Base-by-base conservation (phyloP, 2,113 vertebrate species). In the Rattus rattus region DNA sequence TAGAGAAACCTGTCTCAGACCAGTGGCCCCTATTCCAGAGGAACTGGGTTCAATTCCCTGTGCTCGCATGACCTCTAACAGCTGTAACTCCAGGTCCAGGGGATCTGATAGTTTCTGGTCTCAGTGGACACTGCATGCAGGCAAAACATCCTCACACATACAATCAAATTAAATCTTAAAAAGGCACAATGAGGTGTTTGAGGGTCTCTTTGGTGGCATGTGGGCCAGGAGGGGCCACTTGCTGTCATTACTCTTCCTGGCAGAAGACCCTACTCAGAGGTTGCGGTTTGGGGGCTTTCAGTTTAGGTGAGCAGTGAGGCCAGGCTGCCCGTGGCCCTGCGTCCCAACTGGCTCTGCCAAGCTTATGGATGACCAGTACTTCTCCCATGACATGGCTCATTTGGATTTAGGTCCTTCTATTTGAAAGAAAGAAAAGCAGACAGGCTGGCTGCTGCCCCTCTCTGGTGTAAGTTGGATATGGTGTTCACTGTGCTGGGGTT, bases 321-420 rank as follows among this genome's bases (percentile, higher is more conserved):
- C 28, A n/a, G 54, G n/a, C 19, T 56, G 6, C 7, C 9, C 17
- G 3, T 24, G 54, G 6, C 10, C 17, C 70, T 36, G 33, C 30
- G 39, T 75, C 36, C 36, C 2, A 13, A 28, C 33, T 43, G 49
- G 47, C 33, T 28, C 77, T 24, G 36, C 39, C 30, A 1, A 13
- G 33, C 69, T 83, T 72, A 10, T 1, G 1, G 22, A 5, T 5
- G 22, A 10, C 49, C 16, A 3, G 59, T 7, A 17, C 59, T 13
- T 33, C 0, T 20, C 12, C 14, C 7, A 2, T 0, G 0, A 1
- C 9, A 10, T 7, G 30, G 2, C 47, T 30, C 4, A 9, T 52
- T 28, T 24, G 26, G 52, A 47, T 16, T 43, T 0, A 3, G 19
- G 49, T 24, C 30, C 54, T 19, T 39, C 13, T 49, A 75, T 69